phyloP scores from a whole-genome alignment of 2,797 vertebrate genomes.

The Peromyscus melanophrys region DNA sequence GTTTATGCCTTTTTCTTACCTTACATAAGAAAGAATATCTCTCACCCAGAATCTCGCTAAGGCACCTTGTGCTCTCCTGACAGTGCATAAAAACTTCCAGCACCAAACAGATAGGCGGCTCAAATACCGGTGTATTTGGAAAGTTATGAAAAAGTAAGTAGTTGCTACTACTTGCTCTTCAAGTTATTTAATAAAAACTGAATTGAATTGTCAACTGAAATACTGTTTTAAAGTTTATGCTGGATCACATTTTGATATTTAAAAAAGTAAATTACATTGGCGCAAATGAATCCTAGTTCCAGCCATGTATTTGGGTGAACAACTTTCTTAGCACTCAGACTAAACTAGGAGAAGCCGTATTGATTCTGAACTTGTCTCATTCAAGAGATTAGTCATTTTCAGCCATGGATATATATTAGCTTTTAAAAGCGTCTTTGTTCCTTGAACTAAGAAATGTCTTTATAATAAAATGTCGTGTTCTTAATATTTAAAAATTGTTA shows the following conservation, averaged over 20 bases:
- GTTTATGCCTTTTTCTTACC: neutral
- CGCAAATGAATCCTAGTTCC: neutral
- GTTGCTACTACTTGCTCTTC: neutral
- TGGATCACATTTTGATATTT: neutral
- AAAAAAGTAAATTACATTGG: neutral
- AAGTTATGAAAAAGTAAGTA: neutral
- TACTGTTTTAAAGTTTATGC: neutral
- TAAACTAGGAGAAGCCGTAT: neutral
- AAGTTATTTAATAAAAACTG: conserved; percentile 69
- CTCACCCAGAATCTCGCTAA: neutral
- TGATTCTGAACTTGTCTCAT: neutral
- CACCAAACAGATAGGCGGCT: neutral
- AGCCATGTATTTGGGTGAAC: neutral
- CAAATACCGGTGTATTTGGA: neutral
- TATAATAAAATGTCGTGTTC: neutral
- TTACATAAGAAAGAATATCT: neutral
- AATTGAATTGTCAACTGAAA: conserved; percentile 63
- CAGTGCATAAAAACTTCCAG: neutral
- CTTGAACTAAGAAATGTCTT: neutral
- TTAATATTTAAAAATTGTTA: neutral
- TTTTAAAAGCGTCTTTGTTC: neutral
- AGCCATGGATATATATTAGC: neutral
- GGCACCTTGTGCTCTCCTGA: neutral
- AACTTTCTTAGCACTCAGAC: neutral
- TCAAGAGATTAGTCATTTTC: neutral